Evolutionary conservation across 2,888 invertebrate species (phyloP).

Genomic region (Drosophila anomalata): DNA sequence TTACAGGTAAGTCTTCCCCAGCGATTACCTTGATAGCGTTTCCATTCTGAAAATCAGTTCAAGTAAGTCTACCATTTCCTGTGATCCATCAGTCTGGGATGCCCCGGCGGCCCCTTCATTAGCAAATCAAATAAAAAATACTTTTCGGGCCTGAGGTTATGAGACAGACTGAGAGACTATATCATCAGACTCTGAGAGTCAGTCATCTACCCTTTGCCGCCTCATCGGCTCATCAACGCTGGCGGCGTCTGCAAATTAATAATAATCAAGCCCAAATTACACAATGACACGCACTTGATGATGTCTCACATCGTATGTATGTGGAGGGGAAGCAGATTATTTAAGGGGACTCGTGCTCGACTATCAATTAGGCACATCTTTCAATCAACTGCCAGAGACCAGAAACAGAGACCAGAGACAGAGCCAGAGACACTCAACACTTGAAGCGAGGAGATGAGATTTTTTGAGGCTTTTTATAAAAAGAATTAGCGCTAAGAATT

Average conservation of each 20-base stretch:
- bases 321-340: not conserved
- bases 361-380: constrained; percentile 80
- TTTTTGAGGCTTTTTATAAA: constrained; percentile 21
- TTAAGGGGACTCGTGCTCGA: constrained; percentile 58
- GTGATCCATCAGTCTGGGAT: constrained; percentile 27
- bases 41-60: constrained; percentile 24
- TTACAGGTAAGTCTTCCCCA: constrained; percentile 67
- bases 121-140: constrained; percentile 71
- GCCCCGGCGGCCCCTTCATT: constrained; percentile 46
- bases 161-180: constrained; percentile 1
- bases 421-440: constrained; percentile 20
- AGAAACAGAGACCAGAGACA: too few relatives aligned
- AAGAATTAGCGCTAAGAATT: constrained; percentile 77
- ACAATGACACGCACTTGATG: constrained; percentile 78
- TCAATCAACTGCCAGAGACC: constrained; percentile 64
- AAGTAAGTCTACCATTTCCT: constrained; percentile 64
- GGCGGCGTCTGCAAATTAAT: constrained; percentile 72
- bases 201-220: constrained; percentile 16
- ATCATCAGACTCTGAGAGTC: constrained; percentile 17
- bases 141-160: constrained; percentile 56
- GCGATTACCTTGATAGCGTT: constrained; percentile 8
- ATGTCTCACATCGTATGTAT: constrained; percentile 30
- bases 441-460: constrained; percentile 19
- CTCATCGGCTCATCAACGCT: constrained; percentile 46
- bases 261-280: constrained; percentile 78